Evolutionary conservation across 2,113 vertebrate genomes (phyloP).

Genomic region (Choloepus hoffmanni): DNA sequence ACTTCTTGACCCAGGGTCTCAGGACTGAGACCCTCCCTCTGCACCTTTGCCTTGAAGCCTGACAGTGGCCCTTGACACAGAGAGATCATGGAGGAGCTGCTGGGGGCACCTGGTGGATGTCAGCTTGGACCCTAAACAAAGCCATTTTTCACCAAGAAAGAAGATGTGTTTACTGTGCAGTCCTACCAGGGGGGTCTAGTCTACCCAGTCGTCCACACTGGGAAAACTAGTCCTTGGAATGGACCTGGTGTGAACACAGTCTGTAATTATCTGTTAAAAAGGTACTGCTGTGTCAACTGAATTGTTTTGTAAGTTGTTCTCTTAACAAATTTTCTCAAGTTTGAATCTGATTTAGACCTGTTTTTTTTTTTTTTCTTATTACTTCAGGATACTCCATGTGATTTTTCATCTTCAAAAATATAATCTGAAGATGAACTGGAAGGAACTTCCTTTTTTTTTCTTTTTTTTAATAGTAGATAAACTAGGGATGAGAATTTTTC

Average conservation of each 20-base stretch:
- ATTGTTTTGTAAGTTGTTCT: accelerated
- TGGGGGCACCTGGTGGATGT: accelerated
- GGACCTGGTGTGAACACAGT: accelerated
- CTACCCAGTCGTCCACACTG: accelerated
- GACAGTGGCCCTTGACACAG: background rate
- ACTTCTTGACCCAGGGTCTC: too few relatives aligned
- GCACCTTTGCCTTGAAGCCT: too few relatives aligned
- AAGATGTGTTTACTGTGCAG: accelerated
- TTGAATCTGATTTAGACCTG: too few relatives aligned
- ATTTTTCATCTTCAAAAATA: background rate
- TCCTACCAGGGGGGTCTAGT: accelerated
- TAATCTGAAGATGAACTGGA: accelerated
- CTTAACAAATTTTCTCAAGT: background rate
- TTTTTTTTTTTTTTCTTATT: background rate
- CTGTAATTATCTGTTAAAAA: too few relatives aligned
- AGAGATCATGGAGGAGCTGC: accelerated
- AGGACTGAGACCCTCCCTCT: background rate
- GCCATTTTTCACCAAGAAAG: accelerated
- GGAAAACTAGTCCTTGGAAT: background rate
- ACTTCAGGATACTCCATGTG: accelerated
- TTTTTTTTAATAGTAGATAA: background rate
- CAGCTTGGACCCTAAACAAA: accelerated
- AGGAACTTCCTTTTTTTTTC: accelerated
- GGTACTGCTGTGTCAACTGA: accelerated
- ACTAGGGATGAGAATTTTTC: accelerated